Evolutionary conservation across 1,140 invertebrate genomes (phyloP).

Genomic region (Dysdera silvatica): DNA sequence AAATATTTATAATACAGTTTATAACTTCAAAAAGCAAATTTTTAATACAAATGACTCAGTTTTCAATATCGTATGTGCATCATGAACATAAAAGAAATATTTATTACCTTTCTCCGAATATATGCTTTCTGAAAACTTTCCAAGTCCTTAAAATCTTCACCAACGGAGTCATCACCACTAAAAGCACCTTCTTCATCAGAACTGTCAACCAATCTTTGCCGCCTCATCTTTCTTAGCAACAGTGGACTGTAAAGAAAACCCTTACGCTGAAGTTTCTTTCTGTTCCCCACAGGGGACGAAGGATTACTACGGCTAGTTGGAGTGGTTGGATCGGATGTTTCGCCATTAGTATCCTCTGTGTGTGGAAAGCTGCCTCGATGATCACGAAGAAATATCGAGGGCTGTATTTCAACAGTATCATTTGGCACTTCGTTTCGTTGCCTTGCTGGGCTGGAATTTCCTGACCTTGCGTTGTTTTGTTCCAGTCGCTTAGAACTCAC

Average conservation of each 20-base stretch:
- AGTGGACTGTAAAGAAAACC: slow-evolving; percentile 36
- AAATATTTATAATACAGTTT: too few relatives aligned
- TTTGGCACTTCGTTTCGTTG: slow-evolving; percentile 22
- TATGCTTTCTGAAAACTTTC: slow-evolving; percentile 93
- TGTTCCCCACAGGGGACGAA: slow-evolving; percentile 21
- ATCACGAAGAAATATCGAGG: slow-evolving; percentile 21
- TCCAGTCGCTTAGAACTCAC: background rate
- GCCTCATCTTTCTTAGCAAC: slow-evolving; percentile 34
- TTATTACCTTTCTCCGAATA: slow-evolving; percentile 56
- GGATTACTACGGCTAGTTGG: slow-evolving; percentile 25
- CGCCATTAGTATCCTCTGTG: slow-evolving; percentile 6
- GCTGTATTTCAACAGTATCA: slow-evolving; percentile 6
- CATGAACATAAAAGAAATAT: background rate
- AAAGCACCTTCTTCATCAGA: slow-evolving; percentile 66
- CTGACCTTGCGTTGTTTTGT: slow-evolving; percentile 9
- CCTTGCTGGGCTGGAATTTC: slow-evolving; percentile 25
- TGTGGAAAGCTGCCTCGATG: slow-evolving; percentile 29
- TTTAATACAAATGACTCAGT: too few relatives aligned
- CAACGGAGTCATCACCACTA: slow-evolving; percentile 25
- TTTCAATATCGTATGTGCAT: background rate
- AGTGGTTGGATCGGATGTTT: slow-evolving; percentile 16
- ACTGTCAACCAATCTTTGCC: slow-evolving; percentile 56
- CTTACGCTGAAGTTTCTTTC: slow-evolving; percentile 23
- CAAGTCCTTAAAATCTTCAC: slow-evolving; percentile 70
- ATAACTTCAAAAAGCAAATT: too few relatives aligned